phyloP scores from a whole-genome alignment of 2,113 vertebrate genomes.

The Bufo bufo region DNA sequence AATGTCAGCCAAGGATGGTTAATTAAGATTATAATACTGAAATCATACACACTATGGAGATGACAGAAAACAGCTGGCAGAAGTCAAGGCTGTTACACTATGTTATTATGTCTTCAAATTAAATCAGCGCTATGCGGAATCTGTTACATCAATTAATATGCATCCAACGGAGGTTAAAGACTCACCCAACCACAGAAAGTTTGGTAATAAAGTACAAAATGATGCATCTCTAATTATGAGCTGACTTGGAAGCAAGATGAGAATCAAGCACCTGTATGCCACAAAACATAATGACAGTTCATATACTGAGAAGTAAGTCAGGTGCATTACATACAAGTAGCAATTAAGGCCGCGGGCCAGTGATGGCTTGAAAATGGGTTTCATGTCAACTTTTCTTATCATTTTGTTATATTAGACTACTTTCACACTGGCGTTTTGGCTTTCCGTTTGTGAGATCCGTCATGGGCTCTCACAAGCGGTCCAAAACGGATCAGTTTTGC shows the following conservation, averaged over 20 bases:
- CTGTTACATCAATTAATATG: conserved; percentile 24
- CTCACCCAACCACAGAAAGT: background rate
- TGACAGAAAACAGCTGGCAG: background rate
- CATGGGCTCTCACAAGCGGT: too few species aligned
- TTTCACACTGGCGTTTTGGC: background rate
- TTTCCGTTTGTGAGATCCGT: too few species aligned
- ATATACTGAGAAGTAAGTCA: background rate
- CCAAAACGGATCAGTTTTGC: too few species aligned
- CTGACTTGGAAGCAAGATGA: background rate
- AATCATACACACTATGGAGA: background rate
- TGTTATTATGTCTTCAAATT: conserved; percentile 24
- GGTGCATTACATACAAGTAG: background rate
- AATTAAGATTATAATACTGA: background rate
- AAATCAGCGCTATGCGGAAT: background rate
- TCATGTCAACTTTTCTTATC: background rate
- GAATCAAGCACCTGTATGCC: background rate
- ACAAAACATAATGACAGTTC: background rate
- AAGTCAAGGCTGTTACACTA: background rate
- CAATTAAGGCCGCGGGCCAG: background rate
- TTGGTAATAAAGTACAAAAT: background rate
- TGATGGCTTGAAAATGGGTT: background rate
- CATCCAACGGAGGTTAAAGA: background rate
- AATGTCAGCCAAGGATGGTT: background rate
- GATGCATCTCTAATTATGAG: background rate
- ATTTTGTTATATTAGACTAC: background rate